Percentiles rank a stretch among this genome's conserved stretches.
Evolutionary conservation across 2,113 vertebrate genomes (phyloP).

Genomic region (Atlantisia rogersi): DNA sequence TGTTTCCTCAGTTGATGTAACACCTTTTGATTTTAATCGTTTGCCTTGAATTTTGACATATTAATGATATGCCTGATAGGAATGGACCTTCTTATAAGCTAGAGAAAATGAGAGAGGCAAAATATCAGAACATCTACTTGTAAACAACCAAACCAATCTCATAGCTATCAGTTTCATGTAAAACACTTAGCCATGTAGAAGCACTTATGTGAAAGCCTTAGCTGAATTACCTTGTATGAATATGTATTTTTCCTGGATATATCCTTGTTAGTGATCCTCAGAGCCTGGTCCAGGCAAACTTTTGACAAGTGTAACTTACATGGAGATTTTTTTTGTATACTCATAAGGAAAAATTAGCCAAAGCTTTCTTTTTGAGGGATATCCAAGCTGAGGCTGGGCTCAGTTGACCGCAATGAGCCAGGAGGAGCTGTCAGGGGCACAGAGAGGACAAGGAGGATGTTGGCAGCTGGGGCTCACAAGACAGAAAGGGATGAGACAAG

Average conservation of each 20-base stretch:
- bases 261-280: neutral
- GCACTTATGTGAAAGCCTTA: neutral
- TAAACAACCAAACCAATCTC: neutral
- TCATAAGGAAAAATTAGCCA: neutral
- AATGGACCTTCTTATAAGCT: neutral
- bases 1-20: neutral
- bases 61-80: neutral
- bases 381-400: neutral
- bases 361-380: neutral
- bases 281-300: neutral
- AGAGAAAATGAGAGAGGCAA: neutral
- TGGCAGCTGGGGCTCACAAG: neutral
- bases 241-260: neutral
- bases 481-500: neutral
- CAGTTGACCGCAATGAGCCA: neutral
- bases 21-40: neutral
- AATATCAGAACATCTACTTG: neutral
- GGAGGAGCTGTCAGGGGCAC: neutral
- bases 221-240: neutral
- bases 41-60: neutral
- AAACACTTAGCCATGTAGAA: neutral
- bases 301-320: neutral
- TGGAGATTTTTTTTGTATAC: neutral
- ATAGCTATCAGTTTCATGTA: neutral
- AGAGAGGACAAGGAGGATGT: neutral